A percentile compares a stretch with the other conserved stretches of the same genome.
These are phyloP conservation scores for Eupelmus urozonus DNA, from an alignment of 2,888 invertebrate species.

Conservation along the genomic window DNA sequence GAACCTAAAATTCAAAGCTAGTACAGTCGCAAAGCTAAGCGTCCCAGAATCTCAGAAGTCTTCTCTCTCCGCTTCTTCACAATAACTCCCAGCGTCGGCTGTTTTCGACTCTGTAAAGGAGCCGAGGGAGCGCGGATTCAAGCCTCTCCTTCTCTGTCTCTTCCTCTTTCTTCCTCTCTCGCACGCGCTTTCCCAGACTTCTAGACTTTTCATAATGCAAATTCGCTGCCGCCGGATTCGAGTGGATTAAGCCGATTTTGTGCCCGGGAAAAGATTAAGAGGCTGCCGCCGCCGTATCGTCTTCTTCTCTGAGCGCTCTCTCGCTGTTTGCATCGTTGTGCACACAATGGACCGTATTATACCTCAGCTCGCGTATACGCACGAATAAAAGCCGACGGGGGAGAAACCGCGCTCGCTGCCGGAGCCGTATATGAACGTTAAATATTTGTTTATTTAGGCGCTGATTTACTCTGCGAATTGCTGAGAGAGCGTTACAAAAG, in stretches of 20 bases:
- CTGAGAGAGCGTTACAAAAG: constrained; percentile 38
- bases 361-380: not conserved
- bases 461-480: constrained; percentile 53
- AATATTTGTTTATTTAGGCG: constrained; percentile 57
- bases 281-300: too few relatives aligned
- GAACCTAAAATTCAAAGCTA: too few relatives aligned
- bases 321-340: constrained; percentile 47
- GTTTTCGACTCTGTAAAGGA: too few relatives aligned
- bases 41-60: too few relatives aligned
- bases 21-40: too few relatives aligned
- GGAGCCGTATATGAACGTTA: constrained; percentile 17
- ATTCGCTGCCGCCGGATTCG: constrained; percentile 31
- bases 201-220: constrained; percentile 54
- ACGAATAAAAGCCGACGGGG: constrained; percentile 34
- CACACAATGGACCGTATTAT: constrained; percentile 54
- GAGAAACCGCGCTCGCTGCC: not conserved
- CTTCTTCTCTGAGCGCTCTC: too few relatives aligned
- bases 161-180: not conserved
- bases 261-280: constrained; percentile 48
- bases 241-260: constrained; percentile 53
- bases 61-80: too few relatives aligned
- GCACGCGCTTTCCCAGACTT: not conserved
- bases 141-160: too few relatives aligned
- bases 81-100: too few relatives aligned
- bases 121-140: too few relatives aligned